A percentile compares a stretch with the other conserved stretches of the same genome.
phyloP scores from a whole-genome alignment of 2,888 invertebrate genomes.

The Athalia cordata region DNA sequence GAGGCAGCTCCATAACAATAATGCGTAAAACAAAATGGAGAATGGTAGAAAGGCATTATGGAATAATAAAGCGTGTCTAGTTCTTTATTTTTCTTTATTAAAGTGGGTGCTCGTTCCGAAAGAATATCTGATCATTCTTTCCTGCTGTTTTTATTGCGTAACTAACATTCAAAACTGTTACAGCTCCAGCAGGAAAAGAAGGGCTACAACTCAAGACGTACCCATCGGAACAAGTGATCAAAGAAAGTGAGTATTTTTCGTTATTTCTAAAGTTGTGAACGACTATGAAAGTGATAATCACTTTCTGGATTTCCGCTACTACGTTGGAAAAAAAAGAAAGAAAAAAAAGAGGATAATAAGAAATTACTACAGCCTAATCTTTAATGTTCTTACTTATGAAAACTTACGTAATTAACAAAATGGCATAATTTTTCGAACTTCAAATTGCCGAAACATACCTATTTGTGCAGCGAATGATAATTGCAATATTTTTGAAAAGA shows the following conservation, averaged over 20 bases:
- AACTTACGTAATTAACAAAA: background rate
- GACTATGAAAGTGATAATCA: constrained; percentile 20
- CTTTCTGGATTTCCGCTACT: constrained; percentile 39
- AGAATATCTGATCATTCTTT: background rate
- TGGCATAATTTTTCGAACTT: background rate
- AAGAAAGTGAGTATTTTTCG: constrained; percentile 84
- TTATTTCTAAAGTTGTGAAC: constrained; percentile 43
- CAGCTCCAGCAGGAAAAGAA: constrained; percentile 9
- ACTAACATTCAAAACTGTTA: constrained; percentile 7
- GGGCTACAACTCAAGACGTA: constrained; percentile 84
- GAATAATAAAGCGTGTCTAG: no score
- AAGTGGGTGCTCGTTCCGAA: no score
- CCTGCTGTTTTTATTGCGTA: background rate
- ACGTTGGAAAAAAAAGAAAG: background rate
- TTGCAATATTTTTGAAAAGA: background rate
- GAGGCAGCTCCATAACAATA: no score
- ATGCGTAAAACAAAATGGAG: no score
- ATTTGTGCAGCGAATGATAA: background rate
- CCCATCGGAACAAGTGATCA: constrained; percentile 85
- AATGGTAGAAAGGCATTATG: no score
- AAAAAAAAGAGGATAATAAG: background rate
- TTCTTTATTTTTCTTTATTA: no score
- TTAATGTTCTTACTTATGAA: background rate
- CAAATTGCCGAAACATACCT: background rate
- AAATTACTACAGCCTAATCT: no score